Base-by-base conservation (phyloP, 2,113 vertebrate genomes). In the Pelobates fuscus region DNA sequence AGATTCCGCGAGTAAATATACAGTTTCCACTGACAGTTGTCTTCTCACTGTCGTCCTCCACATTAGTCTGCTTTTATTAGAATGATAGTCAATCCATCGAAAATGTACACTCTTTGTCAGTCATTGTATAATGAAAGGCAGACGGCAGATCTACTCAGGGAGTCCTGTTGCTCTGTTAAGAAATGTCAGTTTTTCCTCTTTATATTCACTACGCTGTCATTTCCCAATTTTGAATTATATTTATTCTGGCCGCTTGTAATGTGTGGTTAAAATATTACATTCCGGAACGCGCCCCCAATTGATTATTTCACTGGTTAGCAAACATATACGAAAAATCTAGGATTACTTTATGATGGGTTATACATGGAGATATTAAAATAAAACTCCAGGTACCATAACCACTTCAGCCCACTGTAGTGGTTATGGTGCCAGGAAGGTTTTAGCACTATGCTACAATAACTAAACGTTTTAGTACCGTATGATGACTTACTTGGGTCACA, bases 71-170 rank as follows among this genome's bases (percentile, higher is more conserved):
- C 64, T 57, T 74, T 18, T 30, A 74, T 74, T 65, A 74, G 41
- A 74, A 43, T 73, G 46, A 54, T 43, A 55, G 71, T 73, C 71
- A 74, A 57, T 74, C 71, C 58, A 15, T 58, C 61, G 65, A 54
- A 43, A 54, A 43, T 21, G 18, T 41, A 43, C 46, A 58, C 57
- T 65, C 21, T 27, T 37, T 74, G 61, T 55, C 62, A 74, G 26
- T 57, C 71, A 74, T 20, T 21, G 7, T 21, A 18, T 74, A 65
- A 74, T 55, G 62, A 65, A 74, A 74, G 30, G 71, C 71, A 74
- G 61, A 43, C 25, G 7, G 44, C 41, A 55, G 49, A 73, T 57
- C 61, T 44, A 20, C 21, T 44, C 60, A 14, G 3, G 58, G 25
- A 25, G 2, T 27, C 20, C 25, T 60, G 58, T 10, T 3, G 8